phyloP scores from a whole-genome alignment of 2,797 vertebrate species.

The Gymnothorax javanicus region DNA sequence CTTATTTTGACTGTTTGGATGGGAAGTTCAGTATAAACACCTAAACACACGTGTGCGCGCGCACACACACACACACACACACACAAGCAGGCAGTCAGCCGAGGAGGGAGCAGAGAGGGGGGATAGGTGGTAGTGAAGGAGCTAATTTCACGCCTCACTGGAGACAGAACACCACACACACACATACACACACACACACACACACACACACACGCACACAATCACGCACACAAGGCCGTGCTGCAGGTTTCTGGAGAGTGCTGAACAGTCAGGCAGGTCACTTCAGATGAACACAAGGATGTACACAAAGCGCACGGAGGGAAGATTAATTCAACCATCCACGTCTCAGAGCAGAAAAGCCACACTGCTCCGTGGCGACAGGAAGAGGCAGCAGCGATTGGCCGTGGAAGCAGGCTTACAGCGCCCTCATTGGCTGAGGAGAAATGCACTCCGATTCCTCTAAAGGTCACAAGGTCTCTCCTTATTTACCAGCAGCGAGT shows the following conservation, averaged over 20 bases:
- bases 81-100: not conserved
- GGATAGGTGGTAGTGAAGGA: conserved; percentile 44
- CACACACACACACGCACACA: no score
- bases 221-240: no score
- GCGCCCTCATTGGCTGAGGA: not conserved
- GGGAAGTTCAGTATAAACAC: not conserved
- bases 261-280: no score
- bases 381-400: not conserved
- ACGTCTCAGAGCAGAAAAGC: not conserved
- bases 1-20: no score
- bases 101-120: not conserved
- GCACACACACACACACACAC: not conserved
- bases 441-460: not conserved
- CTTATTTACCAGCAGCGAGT: no score
- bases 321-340: not conserved
- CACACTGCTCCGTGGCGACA: not conserved
- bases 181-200: no score
- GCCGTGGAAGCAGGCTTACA: not conserved
- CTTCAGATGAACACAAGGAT: not conserved
- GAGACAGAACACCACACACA: conserved; percentile 30
- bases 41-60: not conserved
- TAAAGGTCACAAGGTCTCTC: no score
- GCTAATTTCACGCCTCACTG: conserved; percentile 39
- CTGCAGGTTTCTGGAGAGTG: not conserved
- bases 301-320: not conserved